A percentile compares a stretch with the other conserved stretches of the same genome.
These are phyloP conservation scores for Ceratina japonica DNA, from an alignment of 1,140 invertebrate genomes.

Conservation along the genomic window DNA sequence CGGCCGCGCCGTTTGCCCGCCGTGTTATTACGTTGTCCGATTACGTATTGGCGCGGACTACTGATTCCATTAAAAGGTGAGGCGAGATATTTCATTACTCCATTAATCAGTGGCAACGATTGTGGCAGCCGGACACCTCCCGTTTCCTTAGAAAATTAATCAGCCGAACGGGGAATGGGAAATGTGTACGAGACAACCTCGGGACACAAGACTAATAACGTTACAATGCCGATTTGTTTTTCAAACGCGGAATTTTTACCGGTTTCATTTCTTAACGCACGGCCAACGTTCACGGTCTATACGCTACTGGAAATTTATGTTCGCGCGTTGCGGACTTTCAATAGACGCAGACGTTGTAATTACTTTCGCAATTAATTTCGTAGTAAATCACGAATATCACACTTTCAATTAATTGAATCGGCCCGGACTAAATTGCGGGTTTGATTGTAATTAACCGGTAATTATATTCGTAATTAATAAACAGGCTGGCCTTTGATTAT, in stretches of 20 bases:
- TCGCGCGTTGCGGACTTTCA: neutral
- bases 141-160: slow-evolving; percentile 32
- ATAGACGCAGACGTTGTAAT: slow-evolving; percentile 13
- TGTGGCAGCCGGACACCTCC: neutral
- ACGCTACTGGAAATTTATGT: slow-evolving; percentile 18
- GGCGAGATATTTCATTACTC: slow-evolving; percentile 34
- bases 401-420: slow-evolving; percentile 29
- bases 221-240: neutral
- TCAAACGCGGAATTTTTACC: neutral
- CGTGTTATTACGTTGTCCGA: slow-evolving; percentile 32
- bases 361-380: slow-evolving; percentile 36
- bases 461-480: slow-evolving; percentile 18
- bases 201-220: neutral
- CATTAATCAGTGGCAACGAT: slow-evolving; percentile 44
- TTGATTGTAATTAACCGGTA: slow-evolving; percentile 21
- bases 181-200: neutral
- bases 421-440: neutral
- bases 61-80: slow-evolving; percentile 48
- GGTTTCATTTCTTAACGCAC: slow-evolving; percentile 25
- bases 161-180: neutral
- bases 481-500: slow-evolving; percentile 31
- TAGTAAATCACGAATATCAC: slow-evolving; percentile 35
- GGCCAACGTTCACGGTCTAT: slow-evolving; percentile 12
- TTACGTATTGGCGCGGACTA: slow-evolving; percentile 27
- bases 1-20: neutral